Evolutionary conservation across 2,888 invertebrate species (phyloP).

Genomic region (Pristionchus exspectatus): DNA sequence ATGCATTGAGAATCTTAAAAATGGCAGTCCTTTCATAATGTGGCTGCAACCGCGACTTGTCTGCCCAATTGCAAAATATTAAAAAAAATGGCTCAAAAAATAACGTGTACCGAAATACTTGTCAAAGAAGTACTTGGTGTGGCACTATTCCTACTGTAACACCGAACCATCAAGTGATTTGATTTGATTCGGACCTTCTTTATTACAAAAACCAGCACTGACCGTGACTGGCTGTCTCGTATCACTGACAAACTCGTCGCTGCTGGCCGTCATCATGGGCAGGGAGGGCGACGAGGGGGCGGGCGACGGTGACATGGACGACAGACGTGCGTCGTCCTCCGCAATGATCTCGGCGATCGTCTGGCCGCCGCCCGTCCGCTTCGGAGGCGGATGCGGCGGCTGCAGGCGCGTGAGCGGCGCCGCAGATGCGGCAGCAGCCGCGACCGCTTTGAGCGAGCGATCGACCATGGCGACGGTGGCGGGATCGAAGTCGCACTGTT

Average conservation of each 20-base stretch:
- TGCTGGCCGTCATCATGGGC: constrained; percentile 45
- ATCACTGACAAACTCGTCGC: constrained; percentile 44
- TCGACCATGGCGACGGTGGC: neutral
- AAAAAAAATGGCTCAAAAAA: too few relatives aligned
- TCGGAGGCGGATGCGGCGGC: neutral
- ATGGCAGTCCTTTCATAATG: too few relatives aligned
- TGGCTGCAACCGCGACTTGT: too few relatives aligned
- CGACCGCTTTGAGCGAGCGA: neutral
- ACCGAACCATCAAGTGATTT: too few relatives aligned
- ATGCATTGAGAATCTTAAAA: too few relatives aligned
- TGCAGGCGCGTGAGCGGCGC: neutral
- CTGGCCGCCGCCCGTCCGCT: neutral
- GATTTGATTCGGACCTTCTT: too few relatives aligned
- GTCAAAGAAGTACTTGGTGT: too few relatives aligned
- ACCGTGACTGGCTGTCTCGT: neutral
- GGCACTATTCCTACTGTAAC: too few relatives aligned
- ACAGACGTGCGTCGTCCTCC: neutral
- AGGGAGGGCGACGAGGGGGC: neutral
- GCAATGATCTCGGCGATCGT: neutral
- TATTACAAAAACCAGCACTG: neutral
- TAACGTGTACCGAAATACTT: too few relatives aligned
- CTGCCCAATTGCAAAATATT: too few relatives aligned
- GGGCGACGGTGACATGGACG: neutral
- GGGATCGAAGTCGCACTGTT: neutral
- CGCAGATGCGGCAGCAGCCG: neutral